Percentiles rank a stretch among this genome's conserved stretches.
Evolutionary conservation across 2,888 invertebrate genomes (phyloP).

Genomic region (Acleris literana): DNA sequence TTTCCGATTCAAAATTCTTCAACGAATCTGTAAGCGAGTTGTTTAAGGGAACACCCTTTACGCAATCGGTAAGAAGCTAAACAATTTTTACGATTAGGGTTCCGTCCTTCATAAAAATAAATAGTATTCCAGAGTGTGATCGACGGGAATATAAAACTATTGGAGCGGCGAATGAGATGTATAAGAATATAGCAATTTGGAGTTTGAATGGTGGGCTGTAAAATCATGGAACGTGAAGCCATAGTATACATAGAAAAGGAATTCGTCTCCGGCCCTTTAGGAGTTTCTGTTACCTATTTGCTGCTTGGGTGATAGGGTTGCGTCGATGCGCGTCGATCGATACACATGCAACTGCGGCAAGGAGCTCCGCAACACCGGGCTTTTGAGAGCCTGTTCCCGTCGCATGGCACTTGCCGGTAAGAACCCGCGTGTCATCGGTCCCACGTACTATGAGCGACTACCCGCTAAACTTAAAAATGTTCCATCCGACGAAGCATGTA

Average conservation of each 20-base stretch:
- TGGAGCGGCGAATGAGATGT: constrained; percentile 5
- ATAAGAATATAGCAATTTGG: constrained; percentile 15
- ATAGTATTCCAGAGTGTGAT: constrained; percentile 21
- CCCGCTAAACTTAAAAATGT: too few species aligned
- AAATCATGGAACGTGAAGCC: neutral
- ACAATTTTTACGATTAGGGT: constrained; percentile 32
- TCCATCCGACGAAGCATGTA: too few species aligned
- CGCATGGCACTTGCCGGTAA: too few species aligned
- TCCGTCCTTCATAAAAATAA: constrained; percentile 28
- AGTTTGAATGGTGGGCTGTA: constrained; percentile 1
- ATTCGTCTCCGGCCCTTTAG: too few species aligned
- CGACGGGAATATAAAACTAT: constrained; percentile 16
- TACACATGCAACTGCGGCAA: too few species aligned
- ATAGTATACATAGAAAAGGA: neutral
- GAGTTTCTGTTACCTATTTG: too few species aligned
- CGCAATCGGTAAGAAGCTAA: constrained; percentile 27
- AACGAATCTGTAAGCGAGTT: neutral
- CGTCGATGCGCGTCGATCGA: too few species aligned
- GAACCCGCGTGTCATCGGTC: too few species aligned
- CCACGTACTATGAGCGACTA: too few species aligned
- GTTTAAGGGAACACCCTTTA: neutral
- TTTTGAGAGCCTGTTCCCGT: too few species aligned
- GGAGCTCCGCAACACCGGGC: too few species aligned
- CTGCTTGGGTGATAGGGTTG: too few species aligned
- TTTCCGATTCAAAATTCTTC: neutral